A percentile compares a stretch with the other conserved stretches of the same genome.
Conservation (phyloP, 2,888 invertebrate genomes). For the Eremobia ochroleuca region DNA sequence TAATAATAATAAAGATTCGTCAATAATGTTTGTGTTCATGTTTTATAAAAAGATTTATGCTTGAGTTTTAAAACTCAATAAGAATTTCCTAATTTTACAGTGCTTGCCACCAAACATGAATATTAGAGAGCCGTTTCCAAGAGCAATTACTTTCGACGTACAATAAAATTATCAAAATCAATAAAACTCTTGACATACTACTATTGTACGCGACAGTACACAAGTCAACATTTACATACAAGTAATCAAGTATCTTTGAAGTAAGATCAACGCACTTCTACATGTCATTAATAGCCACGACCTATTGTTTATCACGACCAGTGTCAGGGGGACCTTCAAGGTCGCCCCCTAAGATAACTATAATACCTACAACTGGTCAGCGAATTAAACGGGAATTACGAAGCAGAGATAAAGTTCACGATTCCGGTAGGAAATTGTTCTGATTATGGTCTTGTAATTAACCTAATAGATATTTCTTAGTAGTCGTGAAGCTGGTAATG, state of each 20-base stretch:
- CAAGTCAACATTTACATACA: slow-evolving; percentile 36
- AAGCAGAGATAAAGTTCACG: slow-evolving; percentile 14
- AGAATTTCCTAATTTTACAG: background rate
- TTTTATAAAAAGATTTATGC: background rate
- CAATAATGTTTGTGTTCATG: background rate
- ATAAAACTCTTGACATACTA: background rate
- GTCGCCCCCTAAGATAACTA: slow-evolving; percentile 6
- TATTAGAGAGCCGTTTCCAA: background rate
- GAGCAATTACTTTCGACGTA: background rate
- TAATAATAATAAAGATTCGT: background rate
- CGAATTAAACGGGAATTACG: slow-evolving; percentile 22
- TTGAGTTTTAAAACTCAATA: background rate
- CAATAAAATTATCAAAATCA: background rate
- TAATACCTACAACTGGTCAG: background rate
- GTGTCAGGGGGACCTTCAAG: slow-evolving; percentile 37
- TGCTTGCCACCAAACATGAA: background rate
- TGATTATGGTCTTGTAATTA: slow-evolving; percentile 20
- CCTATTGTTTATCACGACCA: slow-evolving; percentile 54
- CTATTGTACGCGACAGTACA: slow-evolving; percentile 23
- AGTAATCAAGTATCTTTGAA: slow-evolving; percentile 18
- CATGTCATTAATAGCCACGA: slow-evolving; percentile 31
- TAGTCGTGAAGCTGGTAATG: background rate
- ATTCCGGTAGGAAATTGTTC: slow-evolving; percentile 50
- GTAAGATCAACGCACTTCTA: slow-evolving; percentile 42
- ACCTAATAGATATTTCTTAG: slow-evolving; percentile 23